A percentile compares a stretch with the other conserved stretches of the same genome.
These are phyloP conservation scores for Ashinkailepas kermadecensis DNA, from an alignment of 2,888 invertebrate species.

Conservation along the genomic window DNA sequence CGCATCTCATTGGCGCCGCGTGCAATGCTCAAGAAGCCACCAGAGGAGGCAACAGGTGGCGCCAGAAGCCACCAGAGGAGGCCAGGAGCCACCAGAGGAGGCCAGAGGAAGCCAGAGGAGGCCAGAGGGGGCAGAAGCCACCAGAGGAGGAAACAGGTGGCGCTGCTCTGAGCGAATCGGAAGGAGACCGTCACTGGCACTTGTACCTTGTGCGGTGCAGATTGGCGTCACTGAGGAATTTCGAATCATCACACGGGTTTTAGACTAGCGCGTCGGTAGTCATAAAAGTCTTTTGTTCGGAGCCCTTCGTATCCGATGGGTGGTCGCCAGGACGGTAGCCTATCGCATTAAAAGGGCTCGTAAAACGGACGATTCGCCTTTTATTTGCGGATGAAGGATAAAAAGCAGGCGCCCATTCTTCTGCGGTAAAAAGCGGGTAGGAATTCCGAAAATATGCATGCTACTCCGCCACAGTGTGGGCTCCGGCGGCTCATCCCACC, in stretches of 20 bases:
- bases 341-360: constrained; percentile 2
- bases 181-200: no score
- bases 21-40: not conserved
- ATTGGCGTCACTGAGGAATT: not conserved
- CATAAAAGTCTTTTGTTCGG: not conserved
- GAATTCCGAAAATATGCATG: not conserved
- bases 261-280: not conserved
- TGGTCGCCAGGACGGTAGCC: not conserved
- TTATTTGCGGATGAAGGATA: not conserved
- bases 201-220: not conserved
- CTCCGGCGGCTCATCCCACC: no score
- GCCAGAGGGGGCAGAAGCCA: no score
- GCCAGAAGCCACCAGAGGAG: no score
- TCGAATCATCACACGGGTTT: not conserved
- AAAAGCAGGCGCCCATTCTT: no score
- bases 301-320: not conserved
- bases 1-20: not conserved
- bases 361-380: not conserved
- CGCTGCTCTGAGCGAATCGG: no score
- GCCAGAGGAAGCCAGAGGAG: no score
- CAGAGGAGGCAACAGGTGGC: not conserved
- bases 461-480: no score
- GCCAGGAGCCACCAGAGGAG: no score
- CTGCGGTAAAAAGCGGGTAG: not conserved
- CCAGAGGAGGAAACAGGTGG: no score